phyloP scores from a whole-genome alignment of 2,797 vertebrate species.

The Brotula barbata region DNA sequence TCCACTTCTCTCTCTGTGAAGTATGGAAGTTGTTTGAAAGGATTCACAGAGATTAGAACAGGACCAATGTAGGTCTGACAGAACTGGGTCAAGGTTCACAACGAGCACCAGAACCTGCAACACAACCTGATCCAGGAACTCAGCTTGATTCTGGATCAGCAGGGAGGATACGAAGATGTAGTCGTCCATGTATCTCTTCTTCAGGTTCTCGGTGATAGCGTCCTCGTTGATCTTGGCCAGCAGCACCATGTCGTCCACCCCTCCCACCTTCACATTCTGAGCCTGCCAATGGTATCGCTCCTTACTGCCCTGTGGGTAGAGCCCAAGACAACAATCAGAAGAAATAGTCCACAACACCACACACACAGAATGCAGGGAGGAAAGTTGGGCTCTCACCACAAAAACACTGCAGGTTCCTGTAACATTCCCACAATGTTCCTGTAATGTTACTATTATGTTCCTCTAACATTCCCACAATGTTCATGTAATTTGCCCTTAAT shows the following conservation, averaged over 20 bases:
- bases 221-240: constrained; percentile 85
- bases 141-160: not conserved
- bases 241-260: constrained; percentile 88
- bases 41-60: constrained; percentile 85
- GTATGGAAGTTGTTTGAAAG: constrained; percentile 85
- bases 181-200: constrained; percentile 86
- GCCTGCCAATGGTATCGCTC: constrained; percentile 86
- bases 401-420: too few relatives aligned
- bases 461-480: too few relatives aligned
- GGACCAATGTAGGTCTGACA: constrained; percentile 82
- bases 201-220: constrained; percentile 86
- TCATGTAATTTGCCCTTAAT: too few relatives aligned
- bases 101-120: not conserved
- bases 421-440: too few relatives aligned
- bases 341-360: too few relatives aligned
- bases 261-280: constrained; percentile 85
- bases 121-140: not conserved
- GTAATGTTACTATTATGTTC: too few relatives aligned
- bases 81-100: constrained; percentile 45
- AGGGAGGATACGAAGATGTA: constrained; percentile 80
- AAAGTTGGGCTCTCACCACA: too few relatives aligned
- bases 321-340: too few relatives aligned
- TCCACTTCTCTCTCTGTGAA: constrained; percentile 84
- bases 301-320: constrained; percentile 80
- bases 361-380: too few relatives aligned